Percentiles rank a stretch among this genome's conserved stretches.
Evolutionary conservation across 2,797 vertebrate genomes (phyloP).

Genomic region (Saxicola maurus): DNA sequence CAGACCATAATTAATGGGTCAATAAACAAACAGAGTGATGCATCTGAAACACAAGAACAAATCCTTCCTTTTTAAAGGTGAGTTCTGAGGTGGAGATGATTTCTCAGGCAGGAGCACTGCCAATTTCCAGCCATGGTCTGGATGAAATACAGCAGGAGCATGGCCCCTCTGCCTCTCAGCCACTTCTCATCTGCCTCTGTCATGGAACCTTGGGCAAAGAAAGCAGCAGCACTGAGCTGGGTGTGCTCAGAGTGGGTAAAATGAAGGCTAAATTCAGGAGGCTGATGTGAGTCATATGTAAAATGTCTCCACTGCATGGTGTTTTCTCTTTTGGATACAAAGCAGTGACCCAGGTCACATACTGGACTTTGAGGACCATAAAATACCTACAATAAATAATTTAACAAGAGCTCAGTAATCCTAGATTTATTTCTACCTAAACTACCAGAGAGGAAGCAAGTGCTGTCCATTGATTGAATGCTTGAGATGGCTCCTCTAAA

Average conservation of each 20-base stretch:
- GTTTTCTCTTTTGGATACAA: background rate
- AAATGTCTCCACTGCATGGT: background rate
- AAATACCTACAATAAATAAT: background rate
- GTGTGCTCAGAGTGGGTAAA: background rate
- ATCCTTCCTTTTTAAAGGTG: background rate
- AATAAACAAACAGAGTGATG: background rate
- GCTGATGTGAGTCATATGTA: background rate
- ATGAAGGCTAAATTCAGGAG: background rate
- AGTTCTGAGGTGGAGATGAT: background rate
- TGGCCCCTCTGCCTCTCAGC: background rate
- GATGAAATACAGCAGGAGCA: background rate
- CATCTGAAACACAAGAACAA: background rate
- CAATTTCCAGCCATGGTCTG: background rate
- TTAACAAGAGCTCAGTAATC: background rate
- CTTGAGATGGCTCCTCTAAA: background rate
- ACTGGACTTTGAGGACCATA: background rate
- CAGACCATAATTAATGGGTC: slow-evolving; percentile 35
- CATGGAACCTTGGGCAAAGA: background rate
- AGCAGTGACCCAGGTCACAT: background rate
- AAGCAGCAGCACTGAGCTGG: background rate
- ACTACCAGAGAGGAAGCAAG: background rate
- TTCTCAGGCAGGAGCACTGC: background rate
- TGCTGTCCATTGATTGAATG: background rate
- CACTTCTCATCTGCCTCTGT: background rate
- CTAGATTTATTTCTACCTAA: background rate